A percentile compares a stretch with the other conserved stretches of the same genome.
phyloP scores from a whole-genome alignment of 2,888 invertebrate genomes.

The Phengaris alcon region DNA sequence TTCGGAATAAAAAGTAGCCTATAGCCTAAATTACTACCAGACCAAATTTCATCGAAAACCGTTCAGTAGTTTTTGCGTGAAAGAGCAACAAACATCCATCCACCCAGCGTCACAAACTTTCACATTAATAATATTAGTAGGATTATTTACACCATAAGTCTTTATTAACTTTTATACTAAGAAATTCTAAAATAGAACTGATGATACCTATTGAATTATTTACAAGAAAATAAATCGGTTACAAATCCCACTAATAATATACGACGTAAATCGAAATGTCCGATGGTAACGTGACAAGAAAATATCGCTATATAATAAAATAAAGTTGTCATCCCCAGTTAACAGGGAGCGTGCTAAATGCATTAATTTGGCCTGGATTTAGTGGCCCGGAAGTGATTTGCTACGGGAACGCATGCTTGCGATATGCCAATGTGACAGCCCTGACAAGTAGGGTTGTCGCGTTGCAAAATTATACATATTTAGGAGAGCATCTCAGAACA shows the following conservation, averaged over 20 bases:
- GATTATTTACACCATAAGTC: too few species aligned
- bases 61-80: too few species aligned
- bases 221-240: slow-evolving; percentile 29
- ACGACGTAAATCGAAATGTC: slow-evolving; percentile 36
- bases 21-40: too few species aligned
- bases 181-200: background rate
- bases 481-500: background rate
- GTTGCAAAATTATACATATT: background rate
- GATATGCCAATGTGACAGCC: slow-evolving; percentile 68
- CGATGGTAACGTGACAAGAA: slow-evolving; percentile 72
- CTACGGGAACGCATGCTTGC: slow-evolving; percentile 76
- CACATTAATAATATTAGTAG: too few species aligned
- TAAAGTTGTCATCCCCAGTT: slow-evolving; percentile 78
- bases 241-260: slow-evolving; percentile 40
- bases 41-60: too few species aligned
- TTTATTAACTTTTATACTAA: background rate
- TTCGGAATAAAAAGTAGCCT: too few species aligned
- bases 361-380: slow-evolving; percentile 79
- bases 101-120: too few species aligned
- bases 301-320: slow-evolving; percentile 75
- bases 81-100: too few species aligned
- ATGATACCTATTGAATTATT: background rate
- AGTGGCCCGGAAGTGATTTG: slow-evolving; percentile 80
- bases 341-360: slow-evolving; percentile 77
- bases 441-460: slow-evolving; percentile 34